Base-by-base conservation (phyloP, 2,113 vertebrate genomes). In the Monopterus albus region DNA sequence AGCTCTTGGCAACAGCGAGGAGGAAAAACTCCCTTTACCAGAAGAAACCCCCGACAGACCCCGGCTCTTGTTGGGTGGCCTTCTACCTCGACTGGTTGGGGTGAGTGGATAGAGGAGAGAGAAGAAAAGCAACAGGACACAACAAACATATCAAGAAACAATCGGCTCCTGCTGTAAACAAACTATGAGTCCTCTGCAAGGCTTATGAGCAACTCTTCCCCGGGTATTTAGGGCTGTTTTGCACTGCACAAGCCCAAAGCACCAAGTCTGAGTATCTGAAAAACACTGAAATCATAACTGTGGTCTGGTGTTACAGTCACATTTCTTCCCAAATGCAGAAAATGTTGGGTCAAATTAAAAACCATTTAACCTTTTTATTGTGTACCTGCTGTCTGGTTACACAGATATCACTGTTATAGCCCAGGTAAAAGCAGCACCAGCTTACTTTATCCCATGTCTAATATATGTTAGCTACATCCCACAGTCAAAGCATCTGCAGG, bases 401-500 rank as follows among this genome's bases (percentile, higher is more conserved):
- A 56, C n/a, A 23, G 66, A 59, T 29, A 68, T 46, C 56, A 72
- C 36, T 25, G n/a, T 7, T 20, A 7, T n/a, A 38, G 46, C 56
- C 21, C 49, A 51, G 52, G 47, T 65, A 26, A 75, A 78, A 61
- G 29, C 66, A 56, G 56, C 39, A 58, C 40, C 69, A 9, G 29
- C 6, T 47, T 62, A 40, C 45, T 73, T 74, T 36, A 45, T 57
- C 67, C 60, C n/a, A 45, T 65, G 66, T 69, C 38, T 70, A 69
- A 68, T 73, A 66, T 70, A 71, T 80, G 75, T 70, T 60, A 70
- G 65, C 66, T 67, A 35, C 72, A 53, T 79, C 81, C 75, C 51
- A 29, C 63, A 73, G 72, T 75, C 79, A 78, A 85, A 83, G 67
- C 82, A 81, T 91, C 90, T 78, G 89, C 25, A 62, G 91, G 84